These are phyloP conservation scores for Dicyrtoma fusca DNA, from an alignment of 2,888 invertebrate species.

Conservation along the genomic window DNA sequence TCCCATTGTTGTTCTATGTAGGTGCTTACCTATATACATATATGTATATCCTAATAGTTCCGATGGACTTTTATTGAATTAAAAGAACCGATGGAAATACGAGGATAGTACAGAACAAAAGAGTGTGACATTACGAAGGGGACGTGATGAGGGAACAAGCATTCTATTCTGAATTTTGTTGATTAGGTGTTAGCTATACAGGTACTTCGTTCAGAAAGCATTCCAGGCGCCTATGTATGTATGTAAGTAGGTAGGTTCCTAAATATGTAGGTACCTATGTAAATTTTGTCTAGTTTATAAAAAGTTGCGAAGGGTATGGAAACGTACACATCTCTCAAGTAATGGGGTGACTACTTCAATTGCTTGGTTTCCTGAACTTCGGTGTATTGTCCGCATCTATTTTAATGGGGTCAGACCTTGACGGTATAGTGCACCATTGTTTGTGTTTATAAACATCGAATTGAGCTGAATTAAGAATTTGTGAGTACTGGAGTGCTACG, in stretches of 20 bases:
- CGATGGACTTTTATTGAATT: not conserved
- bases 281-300: too few relatives aligned
- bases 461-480: too few relatives aligned
- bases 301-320: too few relatives aligned
- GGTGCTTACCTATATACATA: not conserved
- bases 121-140: not conserved
- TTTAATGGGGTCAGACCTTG: too few relatives aligned
- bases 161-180: not conserved
- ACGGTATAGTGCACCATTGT: not conserved
- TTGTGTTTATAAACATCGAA: not conserved
- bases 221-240: too few relatives aligned
- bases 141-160: not conserved
- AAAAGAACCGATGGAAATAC: not conserved
- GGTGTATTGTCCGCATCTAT: too few relatives aligned
- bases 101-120: not conserved
- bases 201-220: slow-evolving; percentile 17
- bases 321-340: too few relatives aligned
- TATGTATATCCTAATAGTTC: not conserved
- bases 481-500: too few relatives aligned
- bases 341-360: too few relatives aligned
- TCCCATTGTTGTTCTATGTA: not conserved
- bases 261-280: too few relatives aligned
- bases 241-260: too few relatives aligned
- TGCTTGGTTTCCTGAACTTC: too few relatives aligned
- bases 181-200: slow-evolving; percentile 15